Conservation (phyloP, 2,888 invertebrate genomes). For the Acleris holmiana region DNA sequence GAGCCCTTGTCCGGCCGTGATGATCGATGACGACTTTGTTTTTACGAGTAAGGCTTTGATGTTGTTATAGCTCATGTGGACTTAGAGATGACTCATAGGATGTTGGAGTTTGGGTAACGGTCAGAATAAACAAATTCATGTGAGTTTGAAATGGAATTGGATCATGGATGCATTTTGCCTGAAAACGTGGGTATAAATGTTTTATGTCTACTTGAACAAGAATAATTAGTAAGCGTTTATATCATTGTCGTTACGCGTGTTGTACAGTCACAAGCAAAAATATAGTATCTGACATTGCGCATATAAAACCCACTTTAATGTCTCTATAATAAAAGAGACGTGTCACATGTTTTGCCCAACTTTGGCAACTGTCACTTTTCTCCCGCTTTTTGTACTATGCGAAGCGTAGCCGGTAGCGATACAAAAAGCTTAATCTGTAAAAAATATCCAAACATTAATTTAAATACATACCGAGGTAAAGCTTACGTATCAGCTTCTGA, state of each 20-base stretch:
- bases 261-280: too few relatives aligned
- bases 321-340: too few relatives aligned
- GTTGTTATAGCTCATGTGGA: constrained; percentile 54
- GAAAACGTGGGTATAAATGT: too few relatives aligned
- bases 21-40: constrained; percentile 78
- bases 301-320: too few relatives aligned
- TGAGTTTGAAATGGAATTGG: background rate
- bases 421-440: constrained; percentile 8
- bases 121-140: constrained; percentile 21
- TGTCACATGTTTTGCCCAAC: too few relatives aligned
- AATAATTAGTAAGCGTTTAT: too few relatives aligned
- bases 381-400: too few relatives aligned
- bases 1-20: constrained; percentile 49
- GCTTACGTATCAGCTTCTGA: constrained; percentile 6
- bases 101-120: constrained; percentile 45
- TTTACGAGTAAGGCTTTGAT: constrained; percentile 72
- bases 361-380: too few relatives aligned
- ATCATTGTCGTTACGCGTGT: too few relatives aligned
- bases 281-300: too few relatives aligned
- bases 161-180: too few relatives aligned
- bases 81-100: constrained; percentile 44
- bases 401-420: background rate
- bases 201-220: too few relatives aligned
- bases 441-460: constrained; percentile 10
- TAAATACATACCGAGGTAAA: constrained; percentile 4